phyloP scores from a whole-genome alignment of 2,797 vertebrate species.

The Pachyuromys duprasi region DNA sequence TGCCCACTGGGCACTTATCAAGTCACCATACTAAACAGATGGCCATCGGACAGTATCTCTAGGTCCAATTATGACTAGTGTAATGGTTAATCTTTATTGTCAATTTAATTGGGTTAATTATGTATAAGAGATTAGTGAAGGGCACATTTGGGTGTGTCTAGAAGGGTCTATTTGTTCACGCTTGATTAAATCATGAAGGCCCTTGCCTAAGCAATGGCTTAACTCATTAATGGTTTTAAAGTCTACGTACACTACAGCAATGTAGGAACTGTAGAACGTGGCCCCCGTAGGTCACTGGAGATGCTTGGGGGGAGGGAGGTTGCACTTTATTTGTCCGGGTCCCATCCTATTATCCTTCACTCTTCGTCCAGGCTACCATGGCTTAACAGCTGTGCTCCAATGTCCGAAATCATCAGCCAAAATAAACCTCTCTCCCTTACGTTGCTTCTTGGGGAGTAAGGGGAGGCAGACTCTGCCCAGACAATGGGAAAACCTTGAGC shows the following conservation, averaged over 20 bases:
- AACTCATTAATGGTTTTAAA: background rate
- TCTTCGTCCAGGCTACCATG: background rate
- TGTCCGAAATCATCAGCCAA: background rate
- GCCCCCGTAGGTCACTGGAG: background rate
- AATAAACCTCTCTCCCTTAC: background rate
- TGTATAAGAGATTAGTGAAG: background rate
- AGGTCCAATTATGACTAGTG: background rate
- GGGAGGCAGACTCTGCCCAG: background rate
- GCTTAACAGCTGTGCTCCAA: too few relatives aligned
- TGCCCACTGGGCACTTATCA: background rate
- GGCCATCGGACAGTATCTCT: background rate
- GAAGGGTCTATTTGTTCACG: background rate
- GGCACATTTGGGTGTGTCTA: background rate
- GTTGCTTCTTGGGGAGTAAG: background rate
- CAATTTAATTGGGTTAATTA: background rate
- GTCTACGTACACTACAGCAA: background rate
- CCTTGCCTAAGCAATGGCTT: background rate
- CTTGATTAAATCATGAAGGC: background rate
- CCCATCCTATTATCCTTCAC: background rate
- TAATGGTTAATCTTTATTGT: background rate
- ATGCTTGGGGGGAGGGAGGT: background rate
- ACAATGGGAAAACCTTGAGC: background rate
- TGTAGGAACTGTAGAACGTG: background rate
- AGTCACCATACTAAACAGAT: background rate
- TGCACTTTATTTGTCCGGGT: background rate